Base-by-base conservation (phyloP, 2,888 invertebrate genomes). In the Lucinisca nassula region DNA sequence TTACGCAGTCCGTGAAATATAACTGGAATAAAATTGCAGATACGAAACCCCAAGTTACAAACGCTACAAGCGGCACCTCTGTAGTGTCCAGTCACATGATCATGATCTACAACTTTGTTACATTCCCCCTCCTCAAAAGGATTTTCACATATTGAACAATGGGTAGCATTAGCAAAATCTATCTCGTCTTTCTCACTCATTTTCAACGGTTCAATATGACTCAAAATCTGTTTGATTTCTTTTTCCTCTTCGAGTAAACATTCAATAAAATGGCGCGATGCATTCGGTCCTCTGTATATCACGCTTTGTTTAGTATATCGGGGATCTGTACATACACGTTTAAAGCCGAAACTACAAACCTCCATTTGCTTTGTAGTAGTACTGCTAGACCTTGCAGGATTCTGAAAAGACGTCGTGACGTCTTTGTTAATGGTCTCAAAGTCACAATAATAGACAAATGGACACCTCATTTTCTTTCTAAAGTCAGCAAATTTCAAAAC, bases 131-230 rank as follows among this genome's bases (percentile, higher is more conserved):
- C 24, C 35, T 45, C 67, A 10, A 85, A 79, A 12, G 10, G 24
- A n/a, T n/a, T n/a, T n/a, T n/a, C n/a, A 67, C 86, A 86, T 27
- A 86, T 82, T 17, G 76, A 76, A 67, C 86, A 86, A 32, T 61
- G 73, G 17, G 58, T 61, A 37, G 79, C 58, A 21, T 51, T 79
- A 61, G 45, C 74, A 72, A 82, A 86, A 35, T 35, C n/a, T 17
- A 38, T 49, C 40, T 82, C 72, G 21, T 37, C 67, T 32, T 37
- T 32, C 21, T 72, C 72, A 8, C 21, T 72, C 35, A 72, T 72
- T 12, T 10, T 37, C 3, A 85, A n/a, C 0, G 82, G 79, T 8
- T 37, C n/a, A n/a, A n/a, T n/a, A n/a, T n/a, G n/a, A n/a, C n/a
- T 17, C 17, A 86, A 51, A 21, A 74, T 75, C 17, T 82, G 49